Evolutionary conservation across 2,888 invertebrate species (phyloP), one percentile per base, ranked within the genome.

Genomic region (Priocnemis perturbator): DNA sequence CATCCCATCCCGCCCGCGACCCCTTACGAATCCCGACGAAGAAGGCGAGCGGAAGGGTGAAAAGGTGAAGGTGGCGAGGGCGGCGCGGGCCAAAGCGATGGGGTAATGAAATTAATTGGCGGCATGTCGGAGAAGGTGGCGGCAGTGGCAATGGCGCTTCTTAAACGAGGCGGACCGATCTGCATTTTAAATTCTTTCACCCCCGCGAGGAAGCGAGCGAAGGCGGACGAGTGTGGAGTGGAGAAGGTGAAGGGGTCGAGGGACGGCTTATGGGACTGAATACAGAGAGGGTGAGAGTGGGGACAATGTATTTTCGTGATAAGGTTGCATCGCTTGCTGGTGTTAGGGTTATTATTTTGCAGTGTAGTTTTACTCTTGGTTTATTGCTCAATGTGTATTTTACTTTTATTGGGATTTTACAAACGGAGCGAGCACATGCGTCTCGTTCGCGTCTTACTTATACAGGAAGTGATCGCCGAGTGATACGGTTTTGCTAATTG

Each of bases 21-120:
- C 50, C 50, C 19, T 50, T 50, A 50, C 50, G 50, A 50, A 65
- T 59, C 59, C 19, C 52, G 19, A 62, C 63, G 7, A 20, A 4
- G 23, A 55, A 11, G 20, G n/a, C n/a, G 47, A 44, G 58, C 37
- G 58, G 52, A 48, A 19, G 23, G 60, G 67, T 53, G 56, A 60
- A 65, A 47, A 30, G 37, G 61, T 37, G 59, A 53, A 44, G 0
- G 20, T 60, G 64, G 20, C 62, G 64, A 63, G 58, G 59, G 64
- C 68, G 68, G 50, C 61, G 65, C 65, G 67, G 66, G 48, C 60
- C 48, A 26, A 65, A 56, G 67, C 64, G 23, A 56, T 48, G 63
- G 71, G 73, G 75, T 82, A 83, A 83, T 84, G 79, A 84, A 84
- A 84, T 84, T 84, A 84, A 84, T 84, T 84, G 81, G 79, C 68